phyloP scores from a whole-genome alignment of 2,888 invertebrate genomes.

The Dasysyrphus tricinctus region DNA sequence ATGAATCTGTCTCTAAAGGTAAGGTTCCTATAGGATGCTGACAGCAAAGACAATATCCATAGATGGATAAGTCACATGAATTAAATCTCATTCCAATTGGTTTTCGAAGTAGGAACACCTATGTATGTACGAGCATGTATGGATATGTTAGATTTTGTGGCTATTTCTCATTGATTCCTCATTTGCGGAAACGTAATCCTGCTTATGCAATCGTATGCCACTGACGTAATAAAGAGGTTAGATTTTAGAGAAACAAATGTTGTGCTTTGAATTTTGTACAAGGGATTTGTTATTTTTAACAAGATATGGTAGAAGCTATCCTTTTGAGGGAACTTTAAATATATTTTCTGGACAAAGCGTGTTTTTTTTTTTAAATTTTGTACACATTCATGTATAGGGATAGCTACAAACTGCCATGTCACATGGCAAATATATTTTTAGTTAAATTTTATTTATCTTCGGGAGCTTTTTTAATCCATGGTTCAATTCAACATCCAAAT shows the following conservation, averaged over 20 bases:
- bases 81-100: not conserved
- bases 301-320: too few relatives aligned
- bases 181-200: not conserved
- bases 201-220: not conserved
- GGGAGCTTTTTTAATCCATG: too few relatives aligned
- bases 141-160: not conserved
- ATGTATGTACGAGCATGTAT: too few relatives aligned
- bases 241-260: not conserved
- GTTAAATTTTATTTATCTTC: too few relatives aligned
- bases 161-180: not conserved
- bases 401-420: too few relatives aligned
- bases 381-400: too few relatives aligned
- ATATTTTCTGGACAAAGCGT: too few relatives aligned
- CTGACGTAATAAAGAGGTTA: not conserved
- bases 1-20: not conserved
- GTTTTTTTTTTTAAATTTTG: too few relatives aligned
- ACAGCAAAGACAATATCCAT: not conserved
- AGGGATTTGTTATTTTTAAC: not conserved
- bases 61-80: conserved; percentile 5
- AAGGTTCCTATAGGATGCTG: not conserved
- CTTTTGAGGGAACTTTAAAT: too few relatives aligned
- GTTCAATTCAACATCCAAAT: too few relatives aligned
- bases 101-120: not conserved
- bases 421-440: too few relatives aligned
- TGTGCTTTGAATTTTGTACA: not conserved